Evolutionary conservation across 2,888 invertebrate genomes (phyloP).

Genomic region (Drosophila dives): DNA sequence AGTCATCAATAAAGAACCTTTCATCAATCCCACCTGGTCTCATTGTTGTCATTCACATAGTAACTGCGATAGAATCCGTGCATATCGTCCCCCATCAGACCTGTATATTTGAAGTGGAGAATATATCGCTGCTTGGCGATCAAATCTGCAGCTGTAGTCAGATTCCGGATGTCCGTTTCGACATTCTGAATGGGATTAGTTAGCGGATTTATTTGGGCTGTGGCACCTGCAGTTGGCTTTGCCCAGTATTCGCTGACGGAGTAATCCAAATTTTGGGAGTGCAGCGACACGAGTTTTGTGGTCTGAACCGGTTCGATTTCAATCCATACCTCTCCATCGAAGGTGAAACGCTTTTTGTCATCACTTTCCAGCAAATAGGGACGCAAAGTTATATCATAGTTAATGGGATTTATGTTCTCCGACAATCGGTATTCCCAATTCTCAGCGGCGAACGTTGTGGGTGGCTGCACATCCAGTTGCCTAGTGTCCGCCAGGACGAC

Average conservation of each 20-base stretch:
- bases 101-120: slow-evolving; percentile 85
- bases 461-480: slow-evolving; percentile 28
- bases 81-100: slow-evolving; percentile 86
- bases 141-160: slow-evolving; percentile 81
- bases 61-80: slow-evolving; percentile 86
- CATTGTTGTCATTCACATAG: slow-evolving; percentile 82
- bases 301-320: slow-evolving; percentile 84
- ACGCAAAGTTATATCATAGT: slow-evolving; percentile 86
- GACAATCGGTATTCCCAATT: slow-evolving; percentile 74
- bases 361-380: slow-evolving; percentile 85
- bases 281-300: slow-evolving; percentile 85
- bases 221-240: slow-evolving; percentile 33
- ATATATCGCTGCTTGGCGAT: slow-evolving; percentile 83
- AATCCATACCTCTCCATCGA: slow-evolving; percentile 84
- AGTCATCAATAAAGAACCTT: background rate
- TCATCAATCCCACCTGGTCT: slow-evolving; percentile 72
- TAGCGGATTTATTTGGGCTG: background rate
- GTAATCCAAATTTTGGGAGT: slow-evolving; percentile 85
- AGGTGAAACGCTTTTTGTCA: slow-evolving; percentile 73
- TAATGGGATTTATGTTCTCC: slow-evolving; percentile 85
- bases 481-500: slow-evolving; percentile 48
- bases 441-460: slow-evolving; percentile 41
- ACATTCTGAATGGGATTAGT: background rate
- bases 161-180: slow-evolving; percentile 79
- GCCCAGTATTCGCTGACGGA: slow-evolving; percentile 59